Percentiles rank a stretch among this genome's conserved stretches.
phyloP scores from a whole-genome alignment of 2,888 invertebrate species.

The Dermolepida albohirtum region DNA sequence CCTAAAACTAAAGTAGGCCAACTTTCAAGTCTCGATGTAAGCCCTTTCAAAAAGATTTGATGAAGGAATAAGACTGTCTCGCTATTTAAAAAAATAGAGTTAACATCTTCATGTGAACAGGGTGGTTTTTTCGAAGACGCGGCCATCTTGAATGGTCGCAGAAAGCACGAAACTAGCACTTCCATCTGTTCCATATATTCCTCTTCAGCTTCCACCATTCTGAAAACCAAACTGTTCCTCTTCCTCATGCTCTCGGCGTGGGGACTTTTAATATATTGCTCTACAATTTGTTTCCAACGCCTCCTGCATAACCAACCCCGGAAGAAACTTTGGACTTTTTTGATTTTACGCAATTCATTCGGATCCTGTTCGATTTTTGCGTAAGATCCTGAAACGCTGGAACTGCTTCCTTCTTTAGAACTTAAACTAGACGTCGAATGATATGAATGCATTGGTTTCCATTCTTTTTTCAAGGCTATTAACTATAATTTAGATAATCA shows the following conservation, averaged over 20 bases:
- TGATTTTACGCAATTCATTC: conserved; percentile 87
- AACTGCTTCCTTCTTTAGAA: conserved; percentile 53
- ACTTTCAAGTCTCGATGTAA: conserved; percentile 90
- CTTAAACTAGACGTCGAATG: conserved; percentile 57
- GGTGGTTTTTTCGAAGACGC: conserved; percentile 94
- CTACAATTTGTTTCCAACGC: conserved; percentile 94
- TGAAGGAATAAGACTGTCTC: conserved; percentile 93
- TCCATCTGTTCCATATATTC: conserved; percentile 94
- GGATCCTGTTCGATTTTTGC: conserved; percentile 68
- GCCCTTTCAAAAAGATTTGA: conserved; percentile 93
- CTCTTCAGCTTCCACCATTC: conserved; percentile 94
- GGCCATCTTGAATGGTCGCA: conserved; percentile 93
- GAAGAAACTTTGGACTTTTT: conserved; percentile 92
- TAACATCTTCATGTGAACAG: conserved; percentile 92
- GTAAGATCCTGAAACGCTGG: conserved; percentile 54
- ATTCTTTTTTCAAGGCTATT: conserved; percentile 84
- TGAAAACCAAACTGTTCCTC: conserved; percentile 87
- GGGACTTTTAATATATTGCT: conserved; percentile 93
- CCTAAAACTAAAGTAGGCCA: conserved; percentile 95
- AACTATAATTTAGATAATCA: conserved; percentile 67
- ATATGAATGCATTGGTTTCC: conserved; percentile 69
- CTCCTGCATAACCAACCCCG: conserved; percentile 92
- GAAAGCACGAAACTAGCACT: conserved; percentile 84
- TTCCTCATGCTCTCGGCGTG: conserved; percentile 95
- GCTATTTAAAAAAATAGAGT: conserved; percentile 92